phyloP scores from a whole-genome alignment of 2,888 invertebrate genomes.

The Gerris lacustris region DNA sequence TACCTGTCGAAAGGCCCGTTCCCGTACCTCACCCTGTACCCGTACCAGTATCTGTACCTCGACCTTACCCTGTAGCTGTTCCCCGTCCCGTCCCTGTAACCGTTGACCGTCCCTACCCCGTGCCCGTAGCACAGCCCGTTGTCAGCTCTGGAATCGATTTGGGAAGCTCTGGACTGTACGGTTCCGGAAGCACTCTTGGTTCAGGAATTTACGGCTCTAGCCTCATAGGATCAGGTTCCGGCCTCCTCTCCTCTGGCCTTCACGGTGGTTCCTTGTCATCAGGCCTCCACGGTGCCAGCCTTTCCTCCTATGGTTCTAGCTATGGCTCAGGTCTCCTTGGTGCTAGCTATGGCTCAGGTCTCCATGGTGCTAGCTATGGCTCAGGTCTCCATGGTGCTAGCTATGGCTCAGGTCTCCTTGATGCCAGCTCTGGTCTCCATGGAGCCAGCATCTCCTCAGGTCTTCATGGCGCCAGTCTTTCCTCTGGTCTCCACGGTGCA shows the following conservation, averaged over 20 bases:
- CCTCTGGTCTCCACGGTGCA: not conserved
- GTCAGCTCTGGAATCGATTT: not conserved
- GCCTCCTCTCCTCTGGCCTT: not conserved
- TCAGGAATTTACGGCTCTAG: not conserved
- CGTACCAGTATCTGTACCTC: conserved; percentile 39
- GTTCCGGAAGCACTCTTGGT: not conserved
- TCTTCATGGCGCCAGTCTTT: not conserved
- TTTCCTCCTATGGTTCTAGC: not conserved
- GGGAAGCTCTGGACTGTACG: not conserved
- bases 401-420: not conserved
- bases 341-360: not conserved
- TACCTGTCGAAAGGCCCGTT: conserved; percentile 37
- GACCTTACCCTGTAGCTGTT: conserved; percentile 43
- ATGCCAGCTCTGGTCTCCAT: not conserved
- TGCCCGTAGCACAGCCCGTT: conserved; percentile 37
- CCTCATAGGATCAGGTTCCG: not conserved
- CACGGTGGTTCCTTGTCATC: not conserved
- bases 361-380: not conserved
- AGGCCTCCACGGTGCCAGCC: not conserved
- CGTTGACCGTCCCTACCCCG: conserved; percentile 41
- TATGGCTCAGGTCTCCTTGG: not conserved
- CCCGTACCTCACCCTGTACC: conserved; percentile 36
- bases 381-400: not conserved
- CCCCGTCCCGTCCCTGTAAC: conserved; percentile 37
- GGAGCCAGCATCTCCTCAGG: not conserved